Evolutionary conservation across 1,140 invertebrate species (phyloP), one percentile per base, ranked within the genome.

Genomic region (Eciton burchellii): DNA sequence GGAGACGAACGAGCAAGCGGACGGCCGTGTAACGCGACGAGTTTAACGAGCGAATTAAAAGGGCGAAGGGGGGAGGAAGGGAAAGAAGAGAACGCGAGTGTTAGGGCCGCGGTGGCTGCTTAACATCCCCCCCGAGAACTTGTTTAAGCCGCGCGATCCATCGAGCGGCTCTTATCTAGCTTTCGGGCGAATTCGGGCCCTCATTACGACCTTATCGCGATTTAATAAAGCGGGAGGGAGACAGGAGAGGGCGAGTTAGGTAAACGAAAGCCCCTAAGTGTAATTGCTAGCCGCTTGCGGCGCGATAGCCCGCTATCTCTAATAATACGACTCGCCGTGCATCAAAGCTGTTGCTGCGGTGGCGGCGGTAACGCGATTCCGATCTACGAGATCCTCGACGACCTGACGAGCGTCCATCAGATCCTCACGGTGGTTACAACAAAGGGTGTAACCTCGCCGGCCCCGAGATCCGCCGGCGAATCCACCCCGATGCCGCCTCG

Each of bases 261-360:
- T 79, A 85, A 83, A 83, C 71, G 79, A 82, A 84, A 68, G 73
- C 63, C 77, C 43, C 68, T 79, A 65, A 56, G 82, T 87, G 84
- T 87, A 87, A 87, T 87, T 86, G 85, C 81, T 72, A 72, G 47
- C 35, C 68, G 35, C 29, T 63, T 35, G 74, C 60, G 60, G 63
- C 77, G 81, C 73, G 82, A 86, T 82, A 83, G 45, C 66, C 59
- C 43, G 81, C 84, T 83, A 83, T 86, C 84, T 86, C 81, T 86
- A 87, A 87, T 87, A 87, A 87, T 82, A 87, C 84, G 84, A 87
- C 85, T 86, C 35, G 85, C 79, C 85, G 74, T 81, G 85, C 68
- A 87, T 87, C 84, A 84, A 87, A 87, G 72, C 73, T 86, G 57
- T 59, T 54, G 73, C 85, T 35, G 85, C 85, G 35, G 35, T 35